Percentiles rank a stretch among this genome's conserved stretches.
phyloP scores from a whole-genome alignment of 1,140 invertebrate genomes.

The Ladona fulva region DNA sequence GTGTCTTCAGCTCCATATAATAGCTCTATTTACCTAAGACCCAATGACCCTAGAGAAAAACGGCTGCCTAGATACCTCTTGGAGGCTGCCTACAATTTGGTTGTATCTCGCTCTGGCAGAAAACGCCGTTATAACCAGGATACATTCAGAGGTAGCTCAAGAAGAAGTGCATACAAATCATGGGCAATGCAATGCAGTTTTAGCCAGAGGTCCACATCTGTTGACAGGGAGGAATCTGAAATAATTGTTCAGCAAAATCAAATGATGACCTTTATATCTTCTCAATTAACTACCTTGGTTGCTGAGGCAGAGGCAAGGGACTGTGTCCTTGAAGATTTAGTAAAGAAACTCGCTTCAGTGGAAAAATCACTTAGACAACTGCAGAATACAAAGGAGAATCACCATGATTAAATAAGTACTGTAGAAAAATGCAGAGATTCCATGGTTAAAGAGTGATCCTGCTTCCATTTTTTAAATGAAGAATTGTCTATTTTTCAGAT shows the following conservation, averaged over 20 bases:
- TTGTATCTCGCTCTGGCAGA: conserved; percentile 34
- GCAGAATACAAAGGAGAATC: too few relatives aligned
- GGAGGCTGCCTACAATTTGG: conserved; percentile 57
- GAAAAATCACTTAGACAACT: not conserved
- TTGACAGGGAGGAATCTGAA: not conserved
- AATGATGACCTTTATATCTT: not conserved
- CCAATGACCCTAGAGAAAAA: conserved; percentile 69
- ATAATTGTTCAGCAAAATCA: not conserved
- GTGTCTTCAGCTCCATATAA: conserved; percentile 56
- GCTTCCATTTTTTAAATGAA: too few relatives aligned
- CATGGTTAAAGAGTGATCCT: too few relatives aligned
- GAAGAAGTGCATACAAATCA: not conserved
- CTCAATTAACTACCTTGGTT: not conserved
- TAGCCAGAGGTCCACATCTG: not conserved
- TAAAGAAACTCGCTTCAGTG: not conserved
- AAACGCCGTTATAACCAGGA: not conserved
- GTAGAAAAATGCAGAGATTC: too few relatives aligned
- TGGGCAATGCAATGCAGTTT: not conserved
- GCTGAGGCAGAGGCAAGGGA: not conserved
- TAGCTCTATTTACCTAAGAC: conserved; percentile 57
- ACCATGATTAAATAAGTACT: too few relatives aligned
- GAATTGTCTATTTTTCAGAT: too few relatives aligned
- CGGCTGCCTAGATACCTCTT: conserved; percentile 65
- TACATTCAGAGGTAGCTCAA: not conserved
- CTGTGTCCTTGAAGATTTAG: not conserved